A percentile compares a stretch with the other conserved stretches of the same genome.
These are phyloP conservation scores for Oxyura jamaicensis DNA, from an alignment of 2,113 vertebrate genomes.

Conservation along the genomic window DNA sequence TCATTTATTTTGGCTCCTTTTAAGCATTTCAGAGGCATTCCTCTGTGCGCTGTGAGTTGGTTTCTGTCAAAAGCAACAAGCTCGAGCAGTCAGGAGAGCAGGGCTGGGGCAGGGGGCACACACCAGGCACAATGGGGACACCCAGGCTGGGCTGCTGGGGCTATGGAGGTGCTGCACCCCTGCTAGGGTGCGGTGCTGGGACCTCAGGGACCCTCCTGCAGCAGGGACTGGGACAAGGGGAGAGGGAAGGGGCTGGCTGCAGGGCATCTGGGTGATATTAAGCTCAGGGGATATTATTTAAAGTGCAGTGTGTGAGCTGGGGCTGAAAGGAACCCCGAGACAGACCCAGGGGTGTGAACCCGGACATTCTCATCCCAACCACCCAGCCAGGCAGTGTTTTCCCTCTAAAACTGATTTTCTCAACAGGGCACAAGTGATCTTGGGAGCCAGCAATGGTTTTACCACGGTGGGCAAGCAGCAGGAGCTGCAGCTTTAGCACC, in stretches of 20 bases:
- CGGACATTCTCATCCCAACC: neutral
- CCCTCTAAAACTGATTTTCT: neutral
- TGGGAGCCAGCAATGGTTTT: neutral
- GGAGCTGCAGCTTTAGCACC: neutral
- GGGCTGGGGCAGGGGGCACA: neutral
- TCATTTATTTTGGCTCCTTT: neutral
- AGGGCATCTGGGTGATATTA: no score
- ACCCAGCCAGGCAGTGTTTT: neutral
- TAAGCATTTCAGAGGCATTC: neutral
- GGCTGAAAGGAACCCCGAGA: neutral
- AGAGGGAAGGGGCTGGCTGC: no score
- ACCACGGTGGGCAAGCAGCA: neutral
- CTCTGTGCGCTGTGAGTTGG: neutral
- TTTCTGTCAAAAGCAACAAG: neutral
- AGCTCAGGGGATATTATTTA: no score
- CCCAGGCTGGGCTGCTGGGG: neutral
- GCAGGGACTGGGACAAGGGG: no score
- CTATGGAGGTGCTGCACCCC: no score
- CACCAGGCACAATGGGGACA: fast-evolving
- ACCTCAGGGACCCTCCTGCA: no score
- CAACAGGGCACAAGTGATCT: neutral
- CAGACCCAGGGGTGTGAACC: neutral
- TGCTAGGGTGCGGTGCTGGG: no score
- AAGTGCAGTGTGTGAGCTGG: fast-evolving
- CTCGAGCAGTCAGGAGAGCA: neutral